phyloP scores from a whole-genome alignment of 2,797 vertebrate species.

The Lagodon rhomboides region DNA sequence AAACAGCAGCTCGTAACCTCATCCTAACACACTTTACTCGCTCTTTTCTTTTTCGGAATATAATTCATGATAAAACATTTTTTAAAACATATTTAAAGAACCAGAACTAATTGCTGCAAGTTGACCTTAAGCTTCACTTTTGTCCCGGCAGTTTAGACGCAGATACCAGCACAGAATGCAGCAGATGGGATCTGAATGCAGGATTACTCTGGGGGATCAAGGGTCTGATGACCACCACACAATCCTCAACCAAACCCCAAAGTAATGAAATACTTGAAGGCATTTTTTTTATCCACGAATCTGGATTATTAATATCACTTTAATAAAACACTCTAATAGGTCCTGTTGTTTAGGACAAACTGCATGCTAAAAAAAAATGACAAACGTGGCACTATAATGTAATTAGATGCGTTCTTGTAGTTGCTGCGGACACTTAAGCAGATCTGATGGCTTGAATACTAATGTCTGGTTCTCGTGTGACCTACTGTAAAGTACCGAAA shows the following conservation, averaged over 20 bases:
- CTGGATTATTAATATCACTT: not conserved
- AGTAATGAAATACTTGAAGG: not conserved
- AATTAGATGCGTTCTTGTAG: not conserved
- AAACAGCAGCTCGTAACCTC: not conserved
- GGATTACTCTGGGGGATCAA: slow-evolving; percentile 37
- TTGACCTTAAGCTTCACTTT: not conserved
- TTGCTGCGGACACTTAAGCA: not conserved
- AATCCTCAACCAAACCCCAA: not conserved
- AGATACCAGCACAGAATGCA: slow-evolving; percentile 18
- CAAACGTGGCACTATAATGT: slow-evolving; percentile 3
- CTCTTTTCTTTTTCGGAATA: not conserved
- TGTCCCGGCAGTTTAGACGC: slow-evolving; percentile 1
- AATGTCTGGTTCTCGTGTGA: not conserved
- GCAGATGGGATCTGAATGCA: slow-evolving; percentile 50
- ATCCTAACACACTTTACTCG: not conserved
- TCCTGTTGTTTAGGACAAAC: not conserved
- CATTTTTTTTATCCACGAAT: not conserved
- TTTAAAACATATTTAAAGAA: not conserved
- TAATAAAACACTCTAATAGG: not conserved
- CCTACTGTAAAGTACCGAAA: not conserved
- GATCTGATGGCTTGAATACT: slow-evolving; percentile 11
- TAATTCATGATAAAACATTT: not conserved
- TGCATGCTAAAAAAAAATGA: slow-evolving; percentile 3
- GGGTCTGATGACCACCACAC: slow-evolving; percentile 3
- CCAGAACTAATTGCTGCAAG: not conserved